Percentiles rank a stretch among this genome's conserved stretches.
These are phyloP conservation scores for Turdus rufiventris DNA, from an alignment of 2,113 vertebrate species.

Conservation along the genomic window DNA sequence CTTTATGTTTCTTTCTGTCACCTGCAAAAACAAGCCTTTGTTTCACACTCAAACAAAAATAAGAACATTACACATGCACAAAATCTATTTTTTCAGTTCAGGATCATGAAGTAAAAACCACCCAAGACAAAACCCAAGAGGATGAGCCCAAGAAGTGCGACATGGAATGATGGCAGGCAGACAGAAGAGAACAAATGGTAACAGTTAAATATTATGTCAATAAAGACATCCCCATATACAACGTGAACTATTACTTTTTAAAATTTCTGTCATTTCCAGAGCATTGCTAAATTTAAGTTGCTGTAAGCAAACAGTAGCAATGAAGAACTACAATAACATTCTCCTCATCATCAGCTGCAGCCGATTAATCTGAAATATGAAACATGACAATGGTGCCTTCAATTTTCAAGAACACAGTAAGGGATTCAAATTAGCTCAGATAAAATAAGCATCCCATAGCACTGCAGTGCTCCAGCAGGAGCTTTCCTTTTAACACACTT, in stretches of 20 bases:
- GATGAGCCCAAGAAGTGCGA: background rate
- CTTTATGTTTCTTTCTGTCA: background rate
- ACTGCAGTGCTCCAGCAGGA: background rate
- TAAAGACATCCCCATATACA: background rate
- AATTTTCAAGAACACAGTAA: background rate
- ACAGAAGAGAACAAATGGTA: background rate
- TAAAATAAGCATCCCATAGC: background rate
- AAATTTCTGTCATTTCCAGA: background rate
- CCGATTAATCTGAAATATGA: background rate
- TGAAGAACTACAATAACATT: background rate
- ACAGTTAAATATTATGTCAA: background rate
- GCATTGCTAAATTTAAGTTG: background rate
- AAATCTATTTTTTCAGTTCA: background rate
- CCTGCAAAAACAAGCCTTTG: background rate
- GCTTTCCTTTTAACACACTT: background rate
- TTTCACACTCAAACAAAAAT: background rate
- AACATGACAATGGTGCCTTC: background rate
- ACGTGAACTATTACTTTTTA: background rate
- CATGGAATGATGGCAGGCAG: rapidly evolving
- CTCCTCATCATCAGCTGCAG: background rate
- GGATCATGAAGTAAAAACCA: background rate
- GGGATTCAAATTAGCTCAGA: background rate
- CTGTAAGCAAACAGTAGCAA: background rate
- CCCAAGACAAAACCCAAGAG: background rate
- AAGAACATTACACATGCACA: background rate